Evolutionary conservation across 2,797 vertebrate species (phyloP).

Genomic region (Lates japonicus): DNA sequence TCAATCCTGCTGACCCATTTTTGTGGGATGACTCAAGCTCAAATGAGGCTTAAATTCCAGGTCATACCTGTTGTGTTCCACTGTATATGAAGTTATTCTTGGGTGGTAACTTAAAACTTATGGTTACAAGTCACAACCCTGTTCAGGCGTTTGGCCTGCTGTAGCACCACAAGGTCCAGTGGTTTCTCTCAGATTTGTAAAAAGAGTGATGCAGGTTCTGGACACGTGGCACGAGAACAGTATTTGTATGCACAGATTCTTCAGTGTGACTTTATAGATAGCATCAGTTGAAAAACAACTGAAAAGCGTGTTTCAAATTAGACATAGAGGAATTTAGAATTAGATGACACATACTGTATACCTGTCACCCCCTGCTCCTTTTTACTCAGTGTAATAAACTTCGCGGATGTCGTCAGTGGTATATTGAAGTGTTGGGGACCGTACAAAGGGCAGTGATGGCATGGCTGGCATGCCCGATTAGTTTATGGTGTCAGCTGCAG

Average conservation of each 20-base stretch:
- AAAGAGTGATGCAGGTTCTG: background rate
- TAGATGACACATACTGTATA: slow-evolving; percentile 52
- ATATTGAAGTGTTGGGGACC: slow-evolving; percentile 66
- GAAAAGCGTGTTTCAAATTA: background rate
- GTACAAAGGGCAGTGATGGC: slow-evolving; percentile 64
- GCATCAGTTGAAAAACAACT: background rate
- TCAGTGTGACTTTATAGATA: background rate
- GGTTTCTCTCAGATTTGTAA: background rate
- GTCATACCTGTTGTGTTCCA: slow-evolving; percentile 24
- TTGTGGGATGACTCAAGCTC: slow-evolving; percentile 31
- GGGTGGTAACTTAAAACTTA: slow-evolving; percentile 23
- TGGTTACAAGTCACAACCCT: slow-evolving; percentile 18
- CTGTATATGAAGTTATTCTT: slow-evolving; percentile 46
- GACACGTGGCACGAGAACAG: background rate
- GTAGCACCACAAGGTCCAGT: background rate
- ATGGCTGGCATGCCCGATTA: slow-evolving; percentile 71
- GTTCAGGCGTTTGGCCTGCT: slow-evolving; percentile 35
- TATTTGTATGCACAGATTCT: background rate
- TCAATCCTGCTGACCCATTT: slow-evolving; percentile 45
- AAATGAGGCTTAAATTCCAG: slow-evolving; percentile 37
- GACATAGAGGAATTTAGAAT: background rate
- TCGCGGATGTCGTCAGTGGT: slow-evolving; percentile 38
- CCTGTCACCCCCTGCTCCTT: slow-evolving; percentile 48
- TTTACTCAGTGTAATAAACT: slow-evolving; percentile 8
- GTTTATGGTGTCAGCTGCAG: slow-evolving; percentile 75